Evolutionary conservation across 2,113 vertebrate genomes (phyloP).

Genomic region (Indicator maculatus): DNA sequence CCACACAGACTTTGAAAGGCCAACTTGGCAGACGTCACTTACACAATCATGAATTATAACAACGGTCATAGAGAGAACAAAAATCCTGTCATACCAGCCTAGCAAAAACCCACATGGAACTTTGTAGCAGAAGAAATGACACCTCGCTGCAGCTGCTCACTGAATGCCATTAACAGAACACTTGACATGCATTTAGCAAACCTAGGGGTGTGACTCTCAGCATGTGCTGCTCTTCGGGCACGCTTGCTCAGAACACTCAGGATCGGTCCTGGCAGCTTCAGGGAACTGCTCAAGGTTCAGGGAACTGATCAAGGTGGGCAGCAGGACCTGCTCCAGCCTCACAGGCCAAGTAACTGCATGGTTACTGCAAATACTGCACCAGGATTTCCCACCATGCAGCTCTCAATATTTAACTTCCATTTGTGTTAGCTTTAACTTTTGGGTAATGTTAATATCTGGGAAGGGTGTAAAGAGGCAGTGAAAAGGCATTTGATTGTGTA

Average conservation of each 20-base stretch:
- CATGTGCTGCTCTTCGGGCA: not conserved
- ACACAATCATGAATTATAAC: not conserved
- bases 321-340: not conserved
- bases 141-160: not conserved
- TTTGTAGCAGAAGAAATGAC: not conserved
- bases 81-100: not conserved
- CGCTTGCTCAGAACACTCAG: accelerated
- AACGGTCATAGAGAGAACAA: not conserved
- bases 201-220: accelerated
- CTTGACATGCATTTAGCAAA: not conserved
- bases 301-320: accelerated
- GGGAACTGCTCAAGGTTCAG: too few relatives aligned
- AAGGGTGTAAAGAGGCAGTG: not conserved
- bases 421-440: not conserved
- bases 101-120: not conserved
- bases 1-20: not conserved
- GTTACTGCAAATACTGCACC: not conserved
- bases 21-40: not conserved
- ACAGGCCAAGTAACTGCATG: accelerated
- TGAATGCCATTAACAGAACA: not conserved
- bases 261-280: not conserved
- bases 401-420: not conserved
- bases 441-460: not conserved
- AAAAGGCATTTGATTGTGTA: not conserved
- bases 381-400: not conserved